phyloP scores from a whole-genome alignment of 2,888 invertebrate species.

The Nomada lathburiana region DNA sequence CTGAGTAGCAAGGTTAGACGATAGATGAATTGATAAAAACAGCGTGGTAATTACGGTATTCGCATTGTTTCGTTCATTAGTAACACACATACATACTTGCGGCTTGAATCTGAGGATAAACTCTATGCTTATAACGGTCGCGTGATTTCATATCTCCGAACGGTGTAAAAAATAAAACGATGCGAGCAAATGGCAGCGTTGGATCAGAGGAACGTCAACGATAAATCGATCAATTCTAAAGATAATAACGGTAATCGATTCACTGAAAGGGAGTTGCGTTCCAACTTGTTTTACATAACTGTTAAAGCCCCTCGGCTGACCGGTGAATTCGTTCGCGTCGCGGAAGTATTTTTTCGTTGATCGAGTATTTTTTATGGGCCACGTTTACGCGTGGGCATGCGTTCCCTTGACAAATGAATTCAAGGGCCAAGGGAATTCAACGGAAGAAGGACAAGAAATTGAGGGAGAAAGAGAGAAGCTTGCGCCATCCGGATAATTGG shows the following conservation, averaged over 20 bases:
- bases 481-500: constrained; percentile 76
- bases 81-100: background rate
- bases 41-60: constrained; percentile 44
- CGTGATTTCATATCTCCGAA: constrained; percentile 25
- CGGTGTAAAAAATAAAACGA: constrained; percentile 2
- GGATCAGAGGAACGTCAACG: background rate
- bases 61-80: constrained; percentile 53
- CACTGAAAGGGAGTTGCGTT: background rate
- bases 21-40: constrained; percentile 52
- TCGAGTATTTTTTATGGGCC: constrained; percentile 45
- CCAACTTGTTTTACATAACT: no score
- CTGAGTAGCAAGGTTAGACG: constrained; percentile 56
- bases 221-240: constrained; percentile 31
- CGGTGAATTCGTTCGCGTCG: constrained; percentile 53
- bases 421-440: constrained; percentile 64
- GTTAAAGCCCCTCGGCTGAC: background rate
- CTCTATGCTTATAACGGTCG: background rate
- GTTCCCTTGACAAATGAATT: constrained; percentile 79
- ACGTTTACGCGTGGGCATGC: constrained; percentile 63
- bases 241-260: constrained; percentile 25
- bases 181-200: background rate
- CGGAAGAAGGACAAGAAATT: constrained; percentile 39
- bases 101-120: constrained; percentile 11
- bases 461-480: constrained; percentile 60
- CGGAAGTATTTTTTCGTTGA: constrained; percentile 45